phyloP scores from a whole-genome alignment of 1,140 invertebrate species.

The Luehdorfia chinensis region DNA sequence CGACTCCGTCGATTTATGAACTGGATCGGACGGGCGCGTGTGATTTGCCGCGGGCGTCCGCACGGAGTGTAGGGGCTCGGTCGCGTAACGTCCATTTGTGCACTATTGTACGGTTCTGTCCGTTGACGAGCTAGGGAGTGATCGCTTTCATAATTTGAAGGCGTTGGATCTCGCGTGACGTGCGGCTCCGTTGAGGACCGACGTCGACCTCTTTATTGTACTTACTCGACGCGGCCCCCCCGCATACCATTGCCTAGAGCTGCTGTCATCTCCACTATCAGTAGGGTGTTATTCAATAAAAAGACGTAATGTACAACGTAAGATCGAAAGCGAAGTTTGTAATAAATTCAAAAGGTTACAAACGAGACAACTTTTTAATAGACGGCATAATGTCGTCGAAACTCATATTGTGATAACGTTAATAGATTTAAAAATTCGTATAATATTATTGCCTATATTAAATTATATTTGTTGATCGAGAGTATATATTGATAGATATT shows the following conservation, averaged over 20 bases:
- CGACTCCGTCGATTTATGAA: slow-evolving; percentile 64
- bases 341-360: slow-evolving; percentile 39
- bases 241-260: neutral
- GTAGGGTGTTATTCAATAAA: too few relatives aligned
- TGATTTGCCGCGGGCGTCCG: too few relatives aligned
- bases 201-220: neutral
- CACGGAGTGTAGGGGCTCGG: too few relatives aligned
- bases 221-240: slow-evolving; percentile 1
- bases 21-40: too few relatives aligned
- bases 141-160: too few relatives aligned
- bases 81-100: too few relatives aligned
- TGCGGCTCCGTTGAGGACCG: neutral
- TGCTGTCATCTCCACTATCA: slow-evolving; percentile 10
- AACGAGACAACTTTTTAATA: slow-evolving; percentile 49
- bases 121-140: too few relatives aligned
- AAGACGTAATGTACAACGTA: slow-evolving; percentile 18
- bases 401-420: slow-evolving; percentile 71
- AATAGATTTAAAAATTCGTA: slow-evolving; percentile 67
- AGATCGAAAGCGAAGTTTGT: slow-evolving; percentile 38
- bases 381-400: slow-evolving; percentile 66
- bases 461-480: slow-evolving; percentile 74
- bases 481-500: slow-evolving; percentile 73
- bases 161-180: neutral
- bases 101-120: too few relatives aligned
- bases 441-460: slow-evolving; percentile 70